Evolutionary conservation across 2,888 invertebrate species (phyloP).

Genomic region (Hetaerina titia): DNA sequence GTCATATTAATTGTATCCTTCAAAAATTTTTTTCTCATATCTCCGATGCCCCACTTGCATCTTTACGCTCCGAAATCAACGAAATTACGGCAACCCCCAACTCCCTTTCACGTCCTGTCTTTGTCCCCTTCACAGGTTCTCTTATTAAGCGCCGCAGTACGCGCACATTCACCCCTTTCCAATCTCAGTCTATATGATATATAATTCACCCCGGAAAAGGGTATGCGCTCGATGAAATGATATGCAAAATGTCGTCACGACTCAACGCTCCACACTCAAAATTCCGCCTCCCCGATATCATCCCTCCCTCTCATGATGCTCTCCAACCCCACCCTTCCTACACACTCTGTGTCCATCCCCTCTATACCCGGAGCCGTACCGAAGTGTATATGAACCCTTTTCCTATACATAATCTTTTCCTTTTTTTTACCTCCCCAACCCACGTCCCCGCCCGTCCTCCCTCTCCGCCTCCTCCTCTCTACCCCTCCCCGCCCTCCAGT

Average conservation of each 20-base stretch:
- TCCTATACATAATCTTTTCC: background rate
- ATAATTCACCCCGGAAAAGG: constrained; percentile 38
- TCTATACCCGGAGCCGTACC: background rate
- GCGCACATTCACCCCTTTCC: background rate
- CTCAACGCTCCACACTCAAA: constrained; percentile 32
- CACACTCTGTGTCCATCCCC: background rate
- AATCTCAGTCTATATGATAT: constrained; percentile 25
- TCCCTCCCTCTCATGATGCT: background rate
- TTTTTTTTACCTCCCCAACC: background rate
- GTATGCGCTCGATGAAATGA: constrained; percentile 46
- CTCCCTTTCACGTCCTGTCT: background rate
- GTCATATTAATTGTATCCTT: background rate
- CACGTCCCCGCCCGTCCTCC: background rate
- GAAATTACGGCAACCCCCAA: background rate
- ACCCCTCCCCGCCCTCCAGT: background rate
- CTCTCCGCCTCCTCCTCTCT: background rate
- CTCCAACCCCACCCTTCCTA: background rate
- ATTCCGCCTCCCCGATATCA: background rate
- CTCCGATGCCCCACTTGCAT: background rate
- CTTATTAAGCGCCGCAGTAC: constrained; percentile 12
- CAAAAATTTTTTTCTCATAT: background rate
- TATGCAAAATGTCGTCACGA: constrained; percentile 63
- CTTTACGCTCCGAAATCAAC: background rate
- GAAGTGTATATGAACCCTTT: background rate
- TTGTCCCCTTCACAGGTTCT: background rate